Conservation (phyloP, 2,888 invertebrate genomes). For the Muschampia plurimacula region DNA sequence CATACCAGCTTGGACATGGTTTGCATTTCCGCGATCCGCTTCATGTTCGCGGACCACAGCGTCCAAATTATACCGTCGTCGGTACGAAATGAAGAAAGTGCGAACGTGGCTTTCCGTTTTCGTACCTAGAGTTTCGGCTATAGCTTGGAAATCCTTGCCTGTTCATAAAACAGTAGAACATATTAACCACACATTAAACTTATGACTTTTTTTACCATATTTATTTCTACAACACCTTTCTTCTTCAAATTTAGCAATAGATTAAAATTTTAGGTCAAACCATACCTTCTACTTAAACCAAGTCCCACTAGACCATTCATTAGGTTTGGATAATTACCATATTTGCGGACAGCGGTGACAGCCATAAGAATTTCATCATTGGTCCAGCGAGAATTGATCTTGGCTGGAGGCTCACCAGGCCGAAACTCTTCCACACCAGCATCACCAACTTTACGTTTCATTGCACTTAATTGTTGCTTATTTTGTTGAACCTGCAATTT, state of each 20-base stretch:
- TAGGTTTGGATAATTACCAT: constrained; percentile 84
- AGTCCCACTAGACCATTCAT: neutral
- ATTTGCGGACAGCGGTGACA: constrained; percentile 94
- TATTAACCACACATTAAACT: too few species aligned
- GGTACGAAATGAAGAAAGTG: constrained; percentile 96
- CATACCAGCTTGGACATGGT: constrained; percentile 80
- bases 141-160: constrained; percentile 95
- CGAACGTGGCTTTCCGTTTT: constrained; percentile 97
- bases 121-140: constrained; percentile 97
- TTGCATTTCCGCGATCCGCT: constrained; percentile 88
- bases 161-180: constrained; percentile 38
- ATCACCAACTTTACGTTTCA: constrained; percentile 91
- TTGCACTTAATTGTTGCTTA: constrained; percentile 95
- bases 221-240: too few species aligned
- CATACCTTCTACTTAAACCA: neutral
- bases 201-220: too few species aligned
- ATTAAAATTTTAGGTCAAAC: neutral
- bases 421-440: constrained; percentile 87
- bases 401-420: constrained; percentile 87
- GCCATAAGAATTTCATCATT: constrained; percentile 96
- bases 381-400: constrained; percentile 96
- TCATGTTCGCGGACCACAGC: constrained; percentile 94
- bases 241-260: too few species aligned
- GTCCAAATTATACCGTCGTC: constrained; percentile 95
- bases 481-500: constrained; percentile 94